Conservation (phyloP, 2,113 vertebrate species). For the Callopanchax toddi region DNA sequence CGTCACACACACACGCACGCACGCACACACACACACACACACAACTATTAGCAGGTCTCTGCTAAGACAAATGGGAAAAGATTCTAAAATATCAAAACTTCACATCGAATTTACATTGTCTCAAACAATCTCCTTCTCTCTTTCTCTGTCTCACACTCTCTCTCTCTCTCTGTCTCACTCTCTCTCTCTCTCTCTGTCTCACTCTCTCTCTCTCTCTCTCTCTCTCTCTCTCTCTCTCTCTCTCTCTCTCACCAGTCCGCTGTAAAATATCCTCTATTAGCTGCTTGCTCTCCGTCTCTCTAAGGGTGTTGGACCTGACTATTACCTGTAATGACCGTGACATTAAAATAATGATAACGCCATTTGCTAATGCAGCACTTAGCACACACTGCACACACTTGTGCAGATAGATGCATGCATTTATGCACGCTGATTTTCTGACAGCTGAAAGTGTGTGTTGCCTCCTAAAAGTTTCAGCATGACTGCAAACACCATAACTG, state of each 20-base stretch:
- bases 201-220: constrained; percentile 23
- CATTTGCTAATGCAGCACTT: constrained; percentile 71
- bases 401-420: constrained; percentile 24
- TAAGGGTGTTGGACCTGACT: constrained; percentile 73
- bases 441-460: constrained; percentile 3
- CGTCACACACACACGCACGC: constrained; percentile 15
- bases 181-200: constrained; percentile 28
- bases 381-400: constrained; percentile 42
- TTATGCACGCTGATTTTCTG: constrained; percentile 22
- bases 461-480: not conserved
- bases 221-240: too few relatives aligned
- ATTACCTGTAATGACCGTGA: constrained; percentile 80
- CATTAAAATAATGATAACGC: constrained; percentile 79
- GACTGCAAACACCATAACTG: not conserved
- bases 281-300: constrained; percentile 63
- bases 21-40: not conserved
- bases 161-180: constrained; percentile 31
- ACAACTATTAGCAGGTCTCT: constrained; percentile 5
- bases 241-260: constrained; percentile 16
- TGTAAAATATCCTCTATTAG: constrained; percentile 71
- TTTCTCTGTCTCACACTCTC: constrained; percentile 22
- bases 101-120: constrained; percentile 39
- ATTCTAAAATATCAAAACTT: constrained; percentile 33
- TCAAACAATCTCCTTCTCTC: constrained; percentile 30
- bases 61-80: constrained; percentile 25